Base-by-base conservation (phyloP, 2,797 vertebrate genomes). In the Lutra lutra region DNA sequence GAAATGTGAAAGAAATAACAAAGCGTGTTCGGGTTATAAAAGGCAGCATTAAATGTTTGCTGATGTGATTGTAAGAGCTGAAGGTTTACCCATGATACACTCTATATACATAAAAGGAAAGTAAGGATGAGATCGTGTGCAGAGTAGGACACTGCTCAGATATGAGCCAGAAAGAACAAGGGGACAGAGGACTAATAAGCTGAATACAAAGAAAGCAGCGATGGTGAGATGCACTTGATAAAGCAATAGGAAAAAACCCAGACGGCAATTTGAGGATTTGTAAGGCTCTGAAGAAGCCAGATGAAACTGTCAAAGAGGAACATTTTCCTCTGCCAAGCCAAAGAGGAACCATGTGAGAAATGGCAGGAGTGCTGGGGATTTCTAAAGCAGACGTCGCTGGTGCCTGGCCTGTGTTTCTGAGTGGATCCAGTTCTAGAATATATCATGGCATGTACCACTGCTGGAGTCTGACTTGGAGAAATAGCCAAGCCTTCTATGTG, bases 281-380 rank as follows among this genome's bases (percentile, higher is more conserved):
- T 70, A 98, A 84, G 94, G 83, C 93, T 98, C 98, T 97, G 97
- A 97, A 98, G 95, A 83, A 98, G 96, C 97, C 98, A 98, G 96
- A 94, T 70, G 95, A 97, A 98, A 98, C 98, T 98, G 96, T 97
- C 97, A 95, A 98, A 97, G 96, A 96, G 95, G 98, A 98, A 97
- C 93, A 66, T 97, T 98, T 98, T 98, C 93, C 97, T 96, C 96
- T 97, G 98, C 97, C 98, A 98, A 98, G 86, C 89, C 95, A 80
- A 98, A 96, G 11, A 20, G 3, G 27, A 93, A 91, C 89, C 86
- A 94, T 48, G 40, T 68, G 27, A 85, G 58, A 35, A 62, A 58
- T 84, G 97, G 95, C 98, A 97, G 38, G 75, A 95, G 84, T 60
- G 83, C 91, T 72, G 48, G 68, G 77, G 75, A 82, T 98, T 96